Evolutionary conservation across 2,797 vertebrate genomes (phyloP), one percentile per base, ranked within the genome.

Genomic region (Gephyroberyx darwinii): DNA sequence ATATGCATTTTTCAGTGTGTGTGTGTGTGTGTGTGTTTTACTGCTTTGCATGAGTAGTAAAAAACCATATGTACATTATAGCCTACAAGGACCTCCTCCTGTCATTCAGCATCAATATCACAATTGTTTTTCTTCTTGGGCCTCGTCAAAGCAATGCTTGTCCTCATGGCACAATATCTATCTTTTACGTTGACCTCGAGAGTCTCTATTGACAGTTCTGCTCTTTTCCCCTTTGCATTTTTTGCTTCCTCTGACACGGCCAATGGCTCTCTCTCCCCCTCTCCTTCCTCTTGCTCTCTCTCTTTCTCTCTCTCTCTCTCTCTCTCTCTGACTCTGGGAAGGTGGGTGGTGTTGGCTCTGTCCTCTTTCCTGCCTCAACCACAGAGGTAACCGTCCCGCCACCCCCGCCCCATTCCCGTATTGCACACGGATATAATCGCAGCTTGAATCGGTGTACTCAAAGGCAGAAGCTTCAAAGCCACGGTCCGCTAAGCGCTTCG

Each of bases 401-500:
- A 2, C 26, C 26, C 4, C 26, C 64, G 20, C 73, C 87, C 55
- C 71, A 39, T 69, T 72, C 69, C 69, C 75, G 56, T 39, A 58
- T 69, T 16, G 13, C 16, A 0, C 63, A 70, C 55, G 59, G 77
- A 79, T 80, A 56, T 69, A 80, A 75, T 84, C 47, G 47, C 37
- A 39, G 65, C 54, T 69, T 50, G 55, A 73, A 60, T 26, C 54
- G 58, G 75, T 70, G n/a, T 59, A 74, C 80, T 88, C 66, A 59
- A 81, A 84, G 58, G 71, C 69, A 17, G 58, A 71, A 73, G 83
- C 85, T 85, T 85, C 86, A 88, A 89, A 88, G 86, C 83, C 69
- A 22, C 26, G 61, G 70, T 74, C 62, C 7, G 45, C 76, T 87
- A 77, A 83, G 81, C 62, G 69, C 80, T 86, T 69, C 35, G 58